Evolutionary conservation across 1,140 invertebrate genomes (phyloP).

Genomic region (Tigriopus japonicus): DNA sequence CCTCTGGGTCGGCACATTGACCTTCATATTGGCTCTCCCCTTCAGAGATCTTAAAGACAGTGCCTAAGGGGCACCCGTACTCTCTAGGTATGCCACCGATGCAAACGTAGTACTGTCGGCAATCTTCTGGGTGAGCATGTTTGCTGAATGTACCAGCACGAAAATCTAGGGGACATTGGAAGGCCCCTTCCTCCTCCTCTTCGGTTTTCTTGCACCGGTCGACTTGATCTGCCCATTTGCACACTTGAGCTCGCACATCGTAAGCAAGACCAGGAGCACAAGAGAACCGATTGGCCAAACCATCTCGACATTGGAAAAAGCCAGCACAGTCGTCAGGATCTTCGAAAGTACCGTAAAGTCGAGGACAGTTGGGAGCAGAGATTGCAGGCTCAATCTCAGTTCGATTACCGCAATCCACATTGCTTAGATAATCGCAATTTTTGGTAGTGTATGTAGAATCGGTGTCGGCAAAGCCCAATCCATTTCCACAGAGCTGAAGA

Average conservation of each 20-base stretch:
- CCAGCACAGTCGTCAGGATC: constrained; percentile 71
- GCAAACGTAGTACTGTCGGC: constrained; percentile 76
- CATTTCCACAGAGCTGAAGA: constrained; percentile 80
- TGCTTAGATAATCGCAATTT: constrained; percentile 86
- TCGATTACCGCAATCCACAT: constrained; percentile 79
- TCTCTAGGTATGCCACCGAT: constrained; percentile 68
- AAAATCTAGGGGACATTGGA: constrained; percentile 55
- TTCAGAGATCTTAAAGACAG: constrained; percentile 83
- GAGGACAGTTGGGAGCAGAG: constrained; percentile 57
- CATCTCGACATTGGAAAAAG: constrained; percentile 93
- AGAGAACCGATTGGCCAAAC: constrained; percentile 74
- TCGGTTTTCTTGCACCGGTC: constrained; percentile 47
- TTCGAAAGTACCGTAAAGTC: constrained; percentile 78
- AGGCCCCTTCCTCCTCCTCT: constrained; percentile 35
- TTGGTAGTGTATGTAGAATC: constrained; percentile 75
- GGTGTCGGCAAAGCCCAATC: constrained; percentile 69
- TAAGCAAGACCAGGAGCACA: constrained; percentile 84
- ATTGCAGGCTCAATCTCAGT: constrained; percentile 52
- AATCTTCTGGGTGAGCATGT: constrained; percentile 83
- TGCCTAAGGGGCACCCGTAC: constrained; percentile 85
- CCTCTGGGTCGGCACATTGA: constrained; percentile 78
- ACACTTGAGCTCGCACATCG: constrained; percentile 71
- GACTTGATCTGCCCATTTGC: constrained; percentile 84
- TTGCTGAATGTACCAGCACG: constrained; percentile 68
- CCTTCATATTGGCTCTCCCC: constrained; percentile 49